phyloP scores from a whole-genome alignment of 2,113 vertebrate genomes.

The Gymnocephalus cernua region DNA sequence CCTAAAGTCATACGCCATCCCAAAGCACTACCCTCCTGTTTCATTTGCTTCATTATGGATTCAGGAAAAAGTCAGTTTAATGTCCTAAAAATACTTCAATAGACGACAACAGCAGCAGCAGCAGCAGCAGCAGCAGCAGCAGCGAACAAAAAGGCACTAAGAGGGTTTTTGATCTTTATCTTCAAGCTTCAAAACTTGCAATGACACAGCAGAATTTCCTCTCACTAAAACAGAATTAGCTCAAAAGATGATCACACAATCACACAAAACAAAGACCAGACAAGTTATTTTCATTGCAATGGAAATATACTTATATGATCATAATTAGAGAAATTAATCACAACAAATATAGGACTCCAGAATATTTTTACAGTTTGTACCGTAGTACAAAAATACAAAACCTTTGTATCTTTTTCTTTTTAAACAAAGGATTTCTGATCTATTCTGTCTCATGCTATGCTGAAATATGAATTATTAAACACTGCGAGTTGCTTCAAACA shows the following conservation, averaged over 20 bases:
- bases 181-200: neutral
- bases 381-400: neutral
- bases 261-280: neutral
- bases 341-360: neutral
- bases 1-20: conserved; percentile 16
- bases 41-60: conserved; percentile 51
- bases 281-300: neutral
- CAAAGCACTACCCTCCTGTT: conserved; percentile 3
- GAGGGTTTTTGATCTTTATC: conserved; percentile 18
- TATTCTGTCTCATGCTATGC: neutral
- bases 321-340: neutral
- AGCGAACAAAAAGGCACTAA: neutral
- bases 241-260: neutral
- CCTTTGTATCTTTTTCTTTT: neutral
- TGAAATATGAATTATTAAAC: conserved; percentile 70
- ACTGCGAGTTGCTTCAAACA: conserved; percentile 57
- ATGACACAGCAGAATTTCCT: conserved; percentile 39
- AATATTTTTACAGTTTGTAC: neutral
- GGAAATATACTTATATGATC: neutral
- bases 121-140: neutral
- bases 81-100: conserved; percentile 51
- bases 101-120: neutral
- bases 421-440: neutral
- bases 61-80: conserved; percentile 18
- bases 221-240: neutral